Evolutionary conservation across 2,113 vertebrate genomes (phyloP), one percentile per base, ranked within the genome.

Genomic region (Tonatia bakeri): DNA sequence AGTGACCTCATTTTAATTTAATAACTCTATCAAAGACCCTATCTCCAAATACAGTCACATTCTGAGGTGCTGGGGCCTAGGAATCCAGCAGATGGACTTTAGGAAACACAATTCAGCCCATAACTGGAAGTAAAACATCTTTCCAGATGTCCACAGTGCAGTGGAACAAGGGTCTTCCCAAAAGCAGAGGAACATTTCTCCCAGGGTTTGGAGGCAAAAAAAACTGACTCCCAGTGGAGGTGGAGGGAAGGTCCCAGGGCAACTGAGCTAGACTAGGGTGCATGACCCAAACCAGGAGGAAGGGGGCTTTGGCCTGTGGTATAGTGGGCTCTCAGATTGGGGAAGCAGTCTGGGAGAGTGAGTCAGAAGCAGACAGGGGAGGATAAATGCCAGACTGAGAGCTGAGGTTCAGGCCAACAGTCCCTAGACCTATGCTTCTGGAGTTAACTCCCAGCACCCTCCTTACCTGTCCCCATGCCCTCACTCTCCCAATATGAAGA

Each of bases 301-400:
- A n/a, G 17, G 26, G 26, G 4, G 7, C 31, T n/a, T 15, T 0
- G 0, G 43, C 43, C 50, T n/a, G 19, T 1, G 14, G 17, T 5
- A 47, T 7, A 28, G 7, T 70, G 12, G 31, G 8, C 76, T 92
- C 1, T 75, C 5, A 3, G 7, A 76, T 69, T 26, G 2, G 6
- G 24, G 16, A 26, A 17, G 5, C 31, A 14, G 3, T 15, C 64
- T 67, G 7, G 15, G 14, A 15, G 16, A 36, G 12, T 54, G 26
- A n/a, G 7, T 47, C 1, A 12, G 38, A 75, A 59, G 33, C 67
- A 76, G 54, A 88, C 9, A 40, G 22, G 83, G 36, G 28, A 67
- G 20, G 11, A 31, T 47, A 10, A 19, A 28, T 54, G 43, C 40
- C 52, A 82, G 38, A 26, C 79, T 59, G 69, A 45, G n/a, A 89